Base-by-base conservation (phyloP, 1,140 invertebrate species). In the Archivesica marissinica region DNA sequence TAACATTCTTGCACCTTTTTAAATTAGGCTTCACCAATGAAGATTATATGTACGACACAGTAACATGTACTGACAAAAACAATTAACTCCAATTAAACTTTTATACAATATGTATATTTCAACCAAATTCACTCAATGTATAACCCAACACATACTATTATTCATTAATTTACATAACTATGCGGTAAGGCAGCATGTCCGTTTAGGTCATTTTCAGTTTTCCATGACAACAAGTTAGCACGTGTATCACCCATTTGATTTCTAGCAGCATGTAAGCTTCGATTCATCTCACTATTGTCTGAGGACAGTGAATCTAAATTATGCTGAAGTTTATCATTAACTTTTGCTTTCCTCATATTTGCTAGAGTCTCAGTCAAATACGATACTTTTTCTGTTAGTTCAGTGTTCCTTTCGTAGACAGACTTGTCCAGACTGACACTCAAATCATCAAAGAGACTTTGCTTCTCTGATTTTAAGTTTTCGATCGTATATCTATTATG, bases 381-480 rank as follows among this genome's bases (percentile, higher is more conserved):
- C 39, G 35, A n/a, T 41, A 61, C 30, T 59, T 64, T 59, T 41
- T 17, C 76, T 41, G 20, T 23, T 23, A 75, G 1, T 54, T 52
- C 47, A 64, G 59, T 35, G 30, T 41, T 25, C 23, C 50, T 79
- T 41, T n/a, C 25, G 33, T n/a, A 23, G 23, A 66, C 23, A 59
- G 80, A 30, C 20, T 78, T 39, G 64, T 54, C 81, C 23, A 56
- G 81, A 23, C 85, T 38, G 7, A 39, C 56, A 39, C 79, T 72
- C 33, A 70, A 25, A 72, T 81, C 64, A 54, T 81, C 66, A 39
- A 68, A 70, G 70, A 79, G 78, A 23, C 74, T 66, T 9, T 80
- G 61, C 23, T 78, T 52, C 72, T 82, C 78, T 54, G 70, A 7
- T 50, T 70, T 61, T 6, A 86, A 35, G 20, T 20, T n/a, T 35